Evolutionary conservation across 2,113 vertebrate species (phyloP), one percentile per base, ranked within the genome.

Genomic region (Bubo scandiacus): DNA sequence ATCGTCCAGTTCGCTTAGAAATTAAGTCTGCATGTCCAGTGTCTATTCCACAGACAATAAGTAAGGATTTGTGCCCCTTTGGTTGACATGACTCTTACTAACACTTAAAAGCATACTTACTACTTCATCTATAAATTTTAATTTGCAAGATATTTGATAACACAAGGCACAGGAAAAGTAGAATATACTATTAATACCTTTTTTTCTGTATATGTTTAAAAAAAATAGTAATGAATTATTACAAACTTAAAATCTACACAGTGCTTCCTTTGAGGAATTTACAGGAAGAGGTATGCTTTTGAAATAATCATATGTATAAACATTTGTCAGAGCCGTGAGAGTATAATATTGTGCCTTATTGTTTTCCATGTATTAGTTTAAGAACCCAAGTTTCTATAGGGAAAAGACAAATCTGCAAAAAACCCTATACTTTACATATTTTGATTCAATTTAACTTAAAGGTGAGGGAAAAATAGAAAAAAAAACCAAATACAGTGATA

Each of bases 341-440:
- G 34, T 16, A 36, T 36, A 70, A 67, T 23, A 65, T 85, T 89
- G 38, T 85, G 70, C 40, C 40, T 78, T 8, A 8, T 26, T 1
- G 1, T 70, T 81, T 73, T 78, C 59, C 18, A 59, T 29, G 4
- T 65, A 40, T 38, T 68, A 63, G 10, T 51, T 86, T 55, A 55
- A 79, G 23, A 80, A 70, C 3, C 0, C 0, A 2, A 47, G 52
- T 55, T 66, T 88, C 49, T n/a, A 16, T 3, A 32, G 7, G 29
- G 40, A 93, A 61, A 86, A 81, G 2, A n/a, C 6, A 42, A 81
- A 77, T 13, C 15, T 17, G 5, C 12, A 72, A 59, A 75, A 51
- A 22, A 2, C 6, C 16, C 0, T 4, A 1, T 27, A 63, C 3
- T 27, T 74, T 27, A 27, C 5, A 10, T 5, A 12, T 66, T 86